A percentile compares a stretch with the other conserved stretches of the same genome.
phyloP scores from a whole-genome alignment of 2,797 vertebrate genomes.

The Atherinosoma microstoma region DNA sequence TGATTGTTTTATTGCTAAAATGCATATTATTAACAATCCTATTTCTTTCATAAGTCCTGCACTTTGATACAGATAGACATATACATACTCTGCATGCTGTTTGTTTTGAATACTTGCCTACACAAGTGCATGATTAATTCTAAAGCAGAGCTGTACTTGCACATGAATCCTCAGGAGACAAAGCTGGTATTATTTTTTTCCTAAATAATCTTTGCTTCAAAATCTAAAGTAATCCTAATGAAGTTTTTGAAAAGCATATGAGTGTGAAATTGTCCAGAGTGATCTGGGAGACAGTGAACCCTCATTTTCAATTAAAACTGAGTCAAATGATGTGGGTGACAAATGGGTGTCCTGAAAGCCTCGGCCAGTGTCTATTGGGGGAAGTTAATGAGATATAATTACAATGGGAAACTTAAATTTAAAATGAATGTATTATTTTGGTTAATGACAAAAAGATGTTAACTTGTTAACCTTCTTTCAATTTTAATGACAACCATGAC shows the following conservation, averaged over 20 bases:
- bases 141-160: conserved; percentile 7
- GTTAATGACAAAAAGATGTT: background rate
- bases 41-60: background rate
- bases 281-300: conserved; percentile 65
- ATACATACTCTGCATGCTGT: background rate
- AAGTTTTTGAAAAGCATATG: conserved; percentile 55
- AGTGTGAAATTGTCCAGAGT: conserved; percentile 72
- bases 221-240: conserved; percentile 62
- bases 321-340: conserved; percentile 55
- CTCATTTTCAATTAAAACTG: conserved; percentile 74
- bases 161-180: conserved; percentile 34
- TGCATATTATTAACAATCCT: background rate
- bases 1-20: background rate
- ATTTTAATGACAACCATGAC: background rate
- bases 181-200: conserved; percentile 20
- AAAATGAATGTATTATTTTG: conserved; percentile 21
- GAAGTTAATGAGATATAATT: conserved; percentile 61
- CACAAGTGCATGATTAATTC: conserved; percentile 11
- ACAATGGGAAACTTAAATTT: conserved; percentile 22
- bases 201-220: conserved; percentile 49
- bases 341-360: conserved; percentile 60
- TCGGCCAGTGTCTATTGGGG: conserved; percentile 38
- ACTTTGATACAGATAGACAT: background rate
- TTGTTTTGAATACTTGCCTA: conserved; percentile 3
- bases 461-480: background rate